These are phyloP conservation scores for Dasyornis broadbenti DNA, from an alignment of 2,113 vertebrate genomes.

Conservation along the genomic window DNA sequence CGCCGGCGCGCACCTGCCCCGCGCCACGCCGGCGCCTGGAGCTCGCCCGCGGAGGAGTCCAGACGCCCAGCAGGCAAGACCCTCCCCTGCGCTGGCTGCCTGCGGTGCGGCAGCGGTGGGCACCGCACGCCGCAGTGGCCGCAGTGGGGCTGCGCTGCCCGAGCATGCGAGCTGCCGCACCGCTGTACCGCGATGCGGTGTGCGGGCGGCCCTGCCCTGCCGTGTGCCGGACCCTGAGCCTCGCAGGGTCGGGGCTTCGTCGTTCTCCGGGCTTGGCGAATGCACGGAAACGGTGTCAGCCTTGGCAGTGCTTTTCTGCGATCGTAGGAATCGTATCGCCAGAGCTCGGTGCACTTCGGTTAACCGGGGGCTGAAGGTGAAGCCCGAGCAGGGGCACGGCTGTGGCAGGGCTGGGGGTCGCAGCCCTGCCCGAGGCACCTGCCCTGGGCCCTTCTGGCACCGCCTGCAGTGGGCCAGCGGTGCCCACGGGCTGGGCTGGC, in stretches of 20 bases:
- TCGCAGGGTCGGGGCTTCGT: not conserved
- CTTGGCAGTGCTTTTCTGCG: not conserved
- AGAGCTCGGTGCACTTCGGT: not conserved
- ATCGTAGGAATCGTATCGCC: fast-evolving
- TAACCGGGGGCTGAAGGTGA: not conserved
- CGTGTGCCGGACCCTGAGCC: not conserved
- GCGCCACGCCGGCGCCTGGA: not conserved
- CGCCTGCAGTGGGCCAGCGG: not conserved
- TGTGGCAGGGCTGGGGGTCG: not conserved
- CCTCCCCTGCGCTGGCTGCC: not conserved
- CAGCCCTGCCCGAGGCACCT: not conserved
- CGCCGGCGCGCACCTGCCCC: not conserved
- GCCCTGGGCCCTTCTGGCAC: not conserved
- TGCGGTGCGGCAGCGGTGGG: not conserved
- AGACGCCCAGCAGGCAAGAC: slow-evolving; percentile 34
- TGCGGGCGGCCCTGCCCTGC: not conserved
- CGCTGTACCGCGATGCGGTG: not conserved
- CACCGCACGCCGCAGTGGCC: not conserved
- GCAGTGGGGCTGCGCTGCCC: not conserved
- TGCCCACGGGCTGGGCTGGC: not conserved
- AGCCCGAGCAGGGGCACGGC: not conserved
- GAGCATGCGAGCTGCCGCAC: not conserved
- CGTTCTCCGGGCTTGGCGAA: not conserved
- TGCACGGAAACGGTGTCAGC: not conserved
- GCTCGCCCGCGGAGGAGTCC: not conserved